These are phyloP conservation scores for Diplodus sargus DNA, from an alignment of 2,797 vertebrate genomes.

Conservation along the genomic window DNA sequence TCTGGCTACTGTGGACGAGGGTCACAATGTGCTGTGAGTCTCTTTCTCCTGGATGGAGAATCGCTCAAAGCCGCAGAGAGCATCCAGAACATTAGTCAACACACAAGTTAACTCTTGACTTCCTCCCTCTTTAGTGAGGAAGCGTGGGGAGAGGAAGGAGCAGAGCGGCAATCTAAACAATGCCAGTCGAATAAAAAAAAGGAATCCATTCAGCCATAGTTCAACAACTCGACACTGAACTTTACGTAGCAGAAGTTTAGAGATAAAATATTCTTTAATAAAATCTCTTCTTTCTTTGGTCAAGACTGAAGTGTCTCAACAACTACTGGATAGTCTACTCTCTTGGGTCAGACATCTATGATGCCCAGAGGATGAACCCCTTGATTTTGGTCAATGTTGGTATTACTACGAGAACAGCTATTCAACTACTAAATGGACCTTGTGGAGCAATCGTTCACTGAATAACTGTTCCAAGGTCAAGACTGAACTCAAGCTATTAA, in stretches of 20 bases:
- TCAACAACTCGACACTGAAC: neutral
- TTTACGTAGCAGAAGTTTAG: neutral
- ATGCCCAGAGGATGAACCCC: neutral
- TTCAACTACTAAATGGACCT: neutral
- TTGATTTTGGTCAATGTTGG: neutral
- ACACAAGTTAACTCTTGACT: slow-evolving; percentile 63
- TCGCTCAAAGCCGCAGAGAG: slow-evolving; percentile 56
- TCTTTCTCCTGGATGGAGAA: slow-evolving; percentile 74
- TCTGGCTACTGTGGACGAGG: slow-evolving; percentile 82
- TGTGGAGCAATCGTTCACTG: neutral
- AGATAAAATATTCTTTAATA: neutral
- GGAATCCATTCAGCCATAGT: neutral
- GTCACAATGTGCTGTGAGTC: slow-evolving; percentile 73
- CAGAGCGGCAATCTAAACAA: slow-evolving; percentile 17
- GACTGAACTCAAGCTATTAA: neutral
- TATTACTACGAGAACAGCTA: neutral
- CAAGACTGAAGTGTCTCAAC: neutral
- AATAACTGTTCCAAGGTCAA: neutral
- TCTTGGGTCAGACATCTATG: neutral
- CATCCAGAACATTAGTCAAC: slow-evolving; percentile 65
- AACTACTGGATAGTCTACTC: neutral
- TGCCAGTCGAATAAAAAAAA: neutral
- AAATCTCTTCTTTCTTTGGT: neutral
- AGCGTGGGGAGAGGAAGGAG: slow-evolving; percentile 31
- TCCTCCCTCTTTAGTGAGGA: slow-evolving; percentile 49